Evolutionary conservation across 2,888 invertebrate species (phyloP), one percentile per base, ranked within the genome.

Genomic region (Congeria kusceri): DNA sequence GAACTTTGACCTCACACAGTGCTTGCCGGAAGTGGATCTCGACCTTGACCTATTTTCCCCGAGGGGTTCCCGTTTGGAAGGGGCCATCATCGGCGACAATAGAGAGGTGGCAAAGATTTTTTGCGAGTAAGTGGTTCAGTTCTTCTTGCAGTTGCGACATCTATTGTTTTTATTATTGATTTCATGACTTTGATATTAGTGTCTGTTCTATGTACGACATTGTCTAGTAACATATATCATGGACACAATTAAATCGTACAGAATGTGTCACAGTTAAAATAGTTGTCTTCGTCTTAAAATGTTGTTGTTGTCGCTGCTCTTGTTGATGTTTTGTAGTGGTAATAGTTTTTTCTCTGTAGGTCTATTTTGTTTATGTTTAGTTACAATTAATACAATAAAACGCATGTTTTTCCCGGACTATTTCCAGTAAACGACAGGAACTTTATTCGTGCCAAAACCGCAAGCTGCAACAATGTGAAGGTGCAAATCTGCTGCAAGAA

Each of bases 61-160:
- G 47, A 53, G 74, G 23, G 74, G 77, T 18, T 69, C 73, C 32
- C 61, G 77, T 18, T 77, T 81, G 67, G 79, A 81, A 20, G 81
- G 79, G 4, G 77, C 81, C n/a, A 64, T 79, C 13, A 77, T 84
- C 28, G 79, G 77, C 0, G 80, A 79, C 59, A 81, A 84, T 28
- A 64, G 78, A 61, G 84, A 79, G 44, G 70, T 77, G 32, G 84
- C 79, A 25, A 47, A 44, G 20, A 79, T 79, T 79, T 84, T 81
- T 61, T 84, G 84, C 70, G 44, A 65, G 78, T 83, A 70, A 28
- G 74, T 72, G 18, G 9, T 23, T 23, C n/a, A 3, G 9, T 7
- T 7, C 39, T 25, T 39, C 20, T 5, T 44, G 29, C 13, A 23
- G 20, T n/a, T 23, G 3, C 2, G 9, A n/a, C 9, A 1, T 53